Evolutionary conservation across 2,888 invertebrate genomes (phyloP).

Genomic region (Spodoptera picta): DNA sequence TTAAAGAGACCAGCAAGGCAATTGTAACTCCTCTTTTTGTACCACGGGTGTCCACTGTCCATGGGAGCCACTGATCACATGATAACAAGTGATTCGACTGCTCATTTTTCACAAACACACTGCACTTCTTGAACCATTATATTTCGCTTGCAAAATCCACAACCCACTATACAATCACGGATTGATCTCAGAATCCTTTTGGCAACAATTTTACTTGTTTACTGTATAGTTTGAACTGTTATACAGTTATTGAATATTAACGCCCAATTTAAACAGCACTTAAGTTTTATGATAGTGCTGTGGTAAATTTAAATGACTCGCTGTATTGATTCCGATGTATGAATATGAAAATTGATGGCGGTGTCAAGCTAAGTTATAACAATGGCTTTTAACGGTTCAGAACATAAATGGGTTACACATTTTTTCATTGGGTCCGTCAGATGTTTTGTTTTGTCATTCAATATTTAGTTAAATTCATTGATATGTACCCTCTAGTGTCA

Average conservation of each 20-base stretch:
- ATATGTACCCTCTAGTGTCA: no score
- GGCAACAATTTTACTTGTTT: conserved; percentile 17
- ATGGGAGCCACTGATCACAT: no score
- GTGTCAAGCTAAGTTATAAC: background rate
- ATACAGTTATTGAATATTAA: conserved; percentile 47
- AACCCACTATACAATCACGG: background rate
- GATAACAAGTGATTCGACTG: no score
- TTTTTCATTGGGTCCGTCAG: no score
- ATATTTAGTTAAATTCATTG: no score
- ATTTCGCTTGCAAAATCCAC: background rate
- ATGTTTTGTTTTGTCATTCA: no score
- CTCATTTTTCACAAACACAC: background rate
- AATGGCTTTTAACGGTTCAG: no score
- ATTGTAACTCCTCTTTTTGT: no score
- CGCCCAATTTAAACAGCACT: conserved; percentile 34
- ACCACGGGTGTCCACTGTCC: no score
- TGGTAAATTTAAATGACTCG: conserved; percentile 20
- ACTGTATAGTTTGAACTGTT: conserved; percentile 18
- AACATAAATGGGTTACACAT: no score
- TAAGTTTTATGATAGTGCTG: conserved; percentile 34
- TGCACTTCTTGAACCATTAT: background rate
- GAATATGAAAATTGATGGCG: background rate
- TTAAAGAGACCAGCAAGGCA: no score
- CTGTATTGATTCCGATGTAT: conserved; percentile 22
- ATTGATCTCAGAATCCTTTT: conserved; percentile 20